Evolutionary conservation across 2,797 vertebrate genomes (phyloP), one percentile per base, ranked within the genome.

Genomic region (Aplochiton taeniatus): DNA sequence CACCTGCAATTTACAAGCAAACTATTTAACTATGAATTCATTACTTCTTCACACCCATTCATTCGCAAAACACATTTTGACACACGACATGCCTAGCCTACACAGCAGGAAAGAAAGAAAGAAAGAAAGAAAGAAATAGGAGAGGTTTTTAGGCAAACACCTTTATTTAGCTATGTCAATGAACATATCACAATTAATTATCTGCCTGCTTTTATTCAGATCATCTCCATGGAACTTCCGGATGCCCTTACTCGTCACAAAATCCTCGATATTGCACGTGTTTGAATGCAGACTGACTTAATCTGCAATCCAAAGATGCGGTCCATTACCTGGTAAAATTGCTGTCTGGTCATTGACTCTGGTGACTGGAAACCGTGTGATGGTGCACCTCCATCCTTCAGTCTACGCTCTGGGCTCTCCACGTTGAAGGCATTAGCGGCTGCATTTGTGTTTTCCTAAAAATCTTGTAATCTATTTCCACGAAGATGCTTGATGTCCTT

Each of bases 221-320:
- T 31, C 31, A 31, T 31, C 31, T 31, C 31, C 2, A 31, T 31
- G 31, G 31, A 31, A 31, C 52, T 54, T 16, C 4, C 17, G 9
- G 17, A 18, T 18, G 2, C 13, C 50, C 50, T 54, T 54, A 10
- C 16, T 8, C 10, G 20, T 53, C 50, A 54, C n/a, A 45, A 58
- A 58, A 12, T 66, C 55, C 44, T 58, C 52, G 12, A 65, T 14
- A 55, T 46, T 11, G 17, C 64, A 58, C 51, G 65, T 50, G 65
- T 66, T 58, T 59, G 9, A 66, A 59, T 12, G 16, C 46, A 59
- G 65, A 51, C 9, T 46, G 55, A 66, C 53, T 31, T 7, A n/a
- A 55, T 20, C 52, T 54, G 62, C 43, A 46, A 19, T 47, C 9
- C 62, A 55, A 16, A 7, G 62, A 66, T 51, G 56, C 9, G 13